Percentiles rank a stretch among this genome's conserved stretches.
phyloP scores from a whole-genome alignment of 2,797 vertebrate genomes.

The Propithecus deckenii region DNA sequence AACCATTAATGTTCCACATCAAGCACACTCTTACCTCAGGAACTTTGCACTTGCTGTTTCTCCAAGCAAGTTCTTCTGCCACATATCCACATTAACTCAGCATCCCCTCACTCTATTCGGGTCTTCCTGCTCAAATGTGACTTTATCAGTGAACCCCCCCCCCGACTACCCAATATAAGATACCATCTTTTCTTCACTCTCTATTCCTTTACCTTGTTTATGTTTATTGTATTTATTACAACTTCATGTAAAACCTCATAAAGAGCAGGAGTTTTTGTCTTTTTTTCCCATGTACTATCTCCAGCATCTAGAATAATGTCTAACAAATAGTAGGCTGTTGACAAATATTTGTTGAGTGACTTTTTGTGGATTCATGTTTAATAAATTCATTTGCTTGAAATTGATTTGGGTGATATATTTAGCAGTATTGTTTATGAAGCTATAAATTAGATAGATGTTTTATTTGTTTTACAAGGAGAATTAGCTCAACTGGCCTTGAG shows the following conservation, averaged over 20 bases:
- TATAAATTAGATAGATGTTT: conserved; percentile 21
- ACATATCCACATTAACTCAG: not conserved
- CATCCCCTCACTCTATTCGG: not conserved
- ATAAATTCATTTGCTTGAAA: not conserved
- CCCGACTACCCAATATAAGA: not conserved
- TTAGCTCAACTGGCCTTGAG: not conserved
- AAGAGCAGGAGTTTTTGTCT: not conserved
- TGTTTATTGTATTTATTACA: conserved; percentile 3
- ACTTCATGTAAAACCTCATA: not conserved
- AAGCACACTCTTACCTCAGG: not conserved
- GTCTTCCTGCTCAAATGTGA: not conserved
- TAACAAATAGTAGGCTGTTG: not conserved
- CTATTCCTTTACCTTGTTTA: not conserved
- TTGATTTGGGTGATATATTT: not conserved
- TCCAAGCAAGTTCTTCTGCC: not conserved
- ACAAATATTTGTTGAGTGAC: conserved; percentile 2
- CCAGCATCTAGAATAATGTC: not conserved
- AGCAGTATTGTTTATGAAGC: not conserved
- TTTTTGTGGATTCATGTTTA: conserved; percentile 2
- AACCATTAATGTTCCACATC: not conserved
- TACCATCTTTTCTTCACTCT: conserved; percentile 1
- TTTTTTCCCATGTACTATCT: not conserved
- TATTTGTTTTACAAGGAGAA: not conserved
- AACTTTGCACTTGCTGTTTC: not conserved
- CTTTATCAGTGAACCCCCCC: not conserved